Conservation (phyloP, 2,888 invertebrate genomes). For the Leptopilina myrica region DNA sequence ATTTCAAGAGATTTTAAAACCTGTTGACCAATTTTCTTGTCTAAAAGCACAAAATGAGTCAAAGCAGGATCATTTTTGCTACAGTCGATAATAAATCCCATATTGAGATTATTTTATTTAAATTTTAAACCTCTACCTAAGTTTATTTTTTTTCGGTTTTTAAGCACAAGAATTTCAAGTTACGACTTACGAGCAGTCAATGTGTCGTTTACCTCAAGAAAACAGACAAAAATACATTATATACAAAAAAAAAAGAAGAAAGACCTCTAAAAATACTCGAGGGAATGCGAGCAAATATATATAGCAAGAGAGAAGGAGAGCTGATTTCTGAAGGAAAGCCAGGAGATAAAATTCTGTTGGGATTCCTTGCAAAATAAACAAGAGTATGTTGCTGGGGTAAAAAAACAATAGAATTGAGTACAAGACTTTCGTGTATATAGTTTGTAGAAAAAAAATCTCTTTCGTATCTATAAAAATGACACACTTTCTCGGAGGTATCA, state of each 20-base stretch:
- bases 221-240: background rate
- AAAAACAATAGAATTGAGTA: background rate
- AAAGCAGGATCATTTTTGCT: no score
- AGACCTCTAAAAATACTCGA: background rate
- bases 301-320: background rate
- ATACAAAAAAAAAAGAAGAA: no score
- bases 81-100: no score
- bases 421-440: background rate
- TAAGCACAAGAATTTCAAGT: background rate
- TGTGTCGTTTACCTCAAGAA: constrained; percentile 4
- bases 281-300: background rate
- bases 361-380: constrained; percentile 9
- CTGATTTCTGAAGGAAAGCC: constrained; percentile 4
- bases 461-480: no score
- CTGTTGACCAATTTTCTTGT: no score
- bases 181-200: constrained; percentile 10
- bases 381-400: background rate
- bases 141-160: background rate
- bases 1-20: no score
- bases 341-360: background rate
- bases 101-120: no score
- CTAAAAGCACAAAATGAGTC: no score
- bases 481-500: no score
- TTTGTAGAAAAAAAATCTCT: no score
- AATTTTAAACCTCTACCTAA: no score